Conservation (phyloP, 2,888 invertebrate genomes). For the Sialis fuliginosa region DNA sequence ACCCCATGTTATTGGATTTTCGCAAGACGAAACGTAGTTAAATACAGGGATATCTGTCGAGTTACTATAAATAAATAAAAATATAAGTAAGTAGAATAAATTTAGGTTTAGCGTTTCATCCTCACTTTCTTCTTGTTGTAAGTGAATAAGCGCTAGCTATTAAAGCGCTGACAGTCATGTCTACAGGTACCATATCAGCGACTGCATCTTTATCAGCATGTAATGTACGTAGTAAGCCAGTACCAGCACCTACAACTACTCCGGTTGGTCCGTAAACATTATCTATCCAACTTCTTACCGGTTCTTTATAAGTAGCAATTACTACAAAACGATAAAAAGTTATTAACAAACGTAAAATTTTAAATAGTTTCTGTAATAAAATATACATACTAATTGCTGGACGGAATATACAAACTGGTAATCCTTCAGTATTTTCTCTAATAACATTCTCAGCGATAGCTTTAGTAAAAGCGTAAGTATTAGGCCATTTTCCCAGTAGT, state of each 20-base stretch:
- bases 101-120: too few species aligned
- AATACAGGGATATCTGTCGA: slow-evolving; percentile 37
- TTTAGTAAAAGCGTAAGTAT: slow-evolving; percentile 82
- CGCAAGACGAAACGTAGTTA: slow-evolving; percentile 69
- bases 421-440: slow-evolving; percentile 37
- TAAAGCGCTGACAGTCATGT: slow-evolving; percentile 55
- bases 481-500: slow-evolving; percentile 22
- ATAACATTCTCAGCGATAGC: slow-evolving; percentile 68
- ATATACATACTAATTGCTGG: slow-evolving; percentile 55
- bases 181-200: slow-evolving; percentile 66
- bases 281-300: slow-evolving; percentile 52
- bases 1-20: slow-evolving; percentile 67
- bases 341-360: not conserved
- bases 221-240: slow-evolving; percentile 53
- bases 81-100: not conserved
- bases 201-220: slow-evolving; percentile 40
- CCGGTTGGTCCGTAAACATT: slow-evolving; percentile 57
- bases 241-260: slow-evolving; percentile 34
- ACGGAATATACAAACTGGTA: slow-evolving; percentile 65
- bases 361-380: not conserved
- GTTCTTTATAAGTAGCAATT: slow-evolving; percentile 33
- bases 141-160: slow-evolving; percentile 40
- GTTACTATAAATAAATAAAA: slow-evolving; percentile 3
- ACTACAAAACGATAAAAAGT: slow-evolving; percentile 23
- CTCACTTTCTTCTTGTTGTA: slow-evolving; percentile 15